A percentile compares a stretch with the other conserved stretches of the same genome.
Evolutionary conservation across 2,888 invertebrate genomes (phyloP).

Genomic region (Dorcus hopei): DNA sequence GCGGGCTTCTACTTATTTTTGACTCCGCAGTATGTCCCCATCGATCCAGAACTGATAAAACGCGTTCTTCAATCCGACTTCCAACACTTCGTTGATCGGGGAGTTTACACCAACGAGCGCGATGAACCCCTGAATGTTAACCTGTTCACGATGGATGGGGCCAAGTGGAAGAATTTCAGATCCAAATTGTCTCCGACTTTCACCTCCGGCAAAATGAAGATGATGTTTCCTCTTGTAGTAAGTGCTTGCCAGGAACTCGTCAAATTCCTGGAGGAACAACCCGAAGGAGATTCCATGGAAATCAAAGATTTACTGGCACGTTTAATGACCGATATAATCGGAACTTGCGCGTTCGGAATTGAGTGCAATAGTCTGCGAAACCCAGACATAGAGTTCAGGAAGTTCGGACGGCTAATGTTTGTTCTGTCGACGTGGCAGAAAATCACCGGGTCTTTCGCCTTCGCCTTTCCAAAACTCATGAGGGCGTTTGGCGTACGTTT

Average conservation of each 20-base stretch:
- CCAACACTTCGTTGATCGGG: slow-evolving; percentile 58
- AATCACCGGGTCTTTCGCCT: slow-evolving; percentile 14
- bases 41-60: slow-evolving; percentile 29
- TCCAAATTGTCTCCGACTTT: slow-evolving; percentile 24
- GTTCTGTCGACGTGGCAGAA: neutral
- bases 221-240: slow-evolving; percentile 5
- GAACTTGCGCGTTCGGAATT: slow-evolving; percentile 14
- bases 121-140: slow-evolving; percentile 57
- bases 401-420: slow-evolving; percentile 1
- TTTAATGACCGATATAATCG: slow-evolving; percentile 11
- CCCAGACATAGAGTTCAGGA: slow-evolving; percentile 6
- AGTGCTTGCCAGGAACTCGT: neutral
- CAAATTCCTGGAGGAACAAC: neutral
- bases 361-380: slow-evolving; percentile 10
- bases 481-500: slow-evolving; percentile 19
- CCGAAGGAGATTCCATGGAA: neutral
- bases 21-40: slow-evolving; percentile 23
- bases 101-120: slow-evolving; percentile 55
- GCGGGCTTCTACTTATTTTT: slow-evolving; percentile 29
- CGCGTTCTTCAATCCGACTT: slow-evolving; percentile 58
- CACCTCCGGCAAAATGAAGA: slow-evolving; percentile 22
- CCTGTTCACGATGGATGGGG: slow-evolving; percentile 55
- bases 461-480: slow-evolving; percentile 25
- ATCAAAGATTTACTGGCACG: slow-evolving; percentile 11
- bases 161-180: slow-evolving; percentile 54